Evolutionary conservation across 2,113 vertebrate species (phyloP), one percentile per base, ranked within the genome.

Genomic region (Tricholaema leucomelas): DNA sequence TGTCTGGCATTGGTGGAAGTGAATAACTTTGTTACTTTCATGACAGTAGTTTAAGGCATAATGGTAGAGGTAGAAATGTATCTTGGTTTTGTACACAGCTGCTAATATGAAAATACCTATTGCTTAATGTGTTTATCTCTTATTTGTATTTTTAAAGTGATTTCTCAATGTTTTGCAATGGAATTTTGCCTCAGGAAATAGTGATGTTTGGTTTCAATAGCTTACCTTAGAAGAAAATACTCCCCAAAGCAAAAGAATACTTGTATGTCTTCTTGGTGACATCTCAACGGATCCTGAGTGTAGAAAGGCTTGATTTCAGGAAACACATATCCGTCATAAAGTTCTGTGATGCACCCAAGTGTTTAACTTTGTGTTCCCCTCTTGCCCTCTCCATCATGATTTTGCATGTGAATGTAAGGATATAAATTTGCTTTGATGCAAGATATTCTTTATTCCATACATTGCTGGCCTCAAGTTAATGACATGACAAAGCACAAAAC

Each of bases 91-190:
- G 0, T 87, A 82, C 79, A 77, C 64, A 89, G 33, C 85, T 91
- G 31, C 75, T 74, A 77, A 63, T 89, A 85, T 67, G 80, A 95
- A 91, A 94, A 73, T 80, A 65, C 78, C 85, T 82, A 24, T 92
- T 94, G 79, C 90, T 85, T 94, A 92, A 92, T 60, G 87, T 71
- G 60, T 64, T 71, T 66, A 44, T 90, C 70, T 91, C 85, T 61
- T 61, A 36, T 83, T 94, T 82, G 56, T 85, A 59, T 91, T 95
- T 94, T 91, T 83, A 40, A 94, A 92, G 64, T 31, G 31, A 91
- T 93, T 95, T 95, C 94, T 93, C 75, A 94, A 93, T 55, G n/a
- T 89, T 95, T 89, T 92, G 85, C 44, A 80, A 66, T 85, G 90
- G 87, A 95, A 94, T 93, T 94, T 93, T 87, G 93, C 94, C 87